Conservation (phyloP, 2,113 vertebrate species). For the Sminthopsis crassicaudata region DNA sequence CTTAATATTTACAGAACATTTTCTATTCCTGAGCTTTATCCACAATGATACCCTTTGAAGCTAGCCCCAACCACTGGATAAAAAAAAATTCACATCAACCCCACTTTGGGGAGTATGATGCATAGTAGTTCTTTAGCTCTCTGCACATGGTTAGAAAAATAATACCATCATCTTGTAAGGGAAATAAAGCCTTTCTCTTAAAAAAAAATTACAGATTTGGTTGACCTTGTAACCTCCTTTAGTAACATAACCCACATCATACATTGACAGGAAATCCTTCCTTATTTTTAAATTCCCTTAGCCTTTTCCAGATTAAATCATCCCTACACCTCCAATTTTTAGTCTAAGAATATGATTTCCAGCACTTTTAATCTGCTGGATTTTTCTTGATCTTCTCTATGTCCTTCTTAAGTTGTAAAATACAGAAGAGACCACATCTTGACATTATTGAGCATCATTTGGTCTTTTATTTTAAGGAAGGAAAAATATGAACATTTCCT, state of each 20-base stretch:
- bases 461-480: background rate
- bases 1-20: background rate
- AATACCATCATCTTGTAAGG: background rate
- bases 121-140: background rate
- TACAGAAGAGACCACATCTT: background rate
- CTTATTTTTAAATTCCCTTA: background rate
- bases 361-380: background rate
- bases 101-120: background rate
- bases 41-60: background rate
- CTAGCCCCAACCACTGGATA: background rate
- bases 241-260: background rate
- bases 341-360: conserved; percentile 35
- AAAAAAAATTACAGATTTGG: background rate
- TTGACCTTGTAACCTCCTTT: background rate
- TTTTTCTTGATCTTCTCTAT: background rate
- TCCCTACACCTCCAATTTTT: background rate
- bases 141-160: background rate
- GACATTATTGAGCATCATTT: background rate
- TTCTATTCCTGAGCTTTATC: background rate
- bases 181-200: background rate
- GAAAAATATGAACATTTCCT: background rate
- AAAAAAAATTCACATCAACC: background rate
- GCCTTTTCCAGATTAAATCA: conserved; percentile 38
- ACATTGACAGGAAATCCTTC: background rate
- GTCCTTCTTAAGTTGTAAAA: background rate